These are phyloP conservation scores for Polypterus senegalus DNA, from an alignment of 2,113 vertebrate genomes.

Conservation along the genomic window DNA sequence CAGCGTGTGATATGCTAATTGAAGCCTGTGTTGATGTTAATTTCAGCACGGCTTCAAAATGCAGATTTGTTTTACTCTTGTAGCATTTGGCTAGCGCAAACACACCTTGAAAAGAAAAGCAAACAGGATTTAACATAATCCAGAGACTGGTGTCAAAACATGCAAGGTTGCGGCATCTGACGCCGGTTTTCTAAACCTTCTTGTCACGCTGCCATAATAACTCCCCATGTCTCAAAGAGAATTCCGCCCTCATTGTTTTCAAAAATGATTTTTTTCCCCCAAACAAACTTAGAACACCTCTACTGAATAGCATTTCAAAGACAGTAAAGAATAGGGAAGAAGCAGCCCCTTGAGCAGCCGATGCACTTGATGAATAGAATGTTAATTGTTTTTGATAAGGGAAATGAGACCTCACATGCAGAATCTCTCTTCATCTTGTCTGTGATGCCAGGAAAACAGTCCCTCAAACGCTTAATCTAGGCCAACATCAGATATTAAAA, in stretches of 20 bases:
- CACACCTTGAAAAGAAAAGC: not conserved
- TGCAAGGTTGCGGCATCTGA: not conserved
- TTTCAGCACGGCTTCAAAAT: no score
- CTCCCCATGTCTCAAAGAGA: no score
- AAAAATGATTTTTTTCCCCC: no score
- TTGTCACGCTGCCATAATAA: no score
- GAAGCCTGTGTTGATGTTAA: no score
- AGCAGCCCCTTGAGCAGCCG: constrained; percentile 4
- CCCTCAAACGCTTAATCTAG: constrained; percentile 25
- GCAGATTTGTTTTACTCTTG: no score
- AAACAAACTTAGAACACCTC: no score
- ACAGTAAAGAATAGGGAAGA: not conserved
- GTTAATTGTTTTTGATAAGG: constrained; percentile 10
- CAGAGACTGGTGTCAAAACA: not conserved
- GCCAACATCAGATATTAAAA: constrained; percentile 44
- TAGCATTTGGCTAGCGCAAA: no score
- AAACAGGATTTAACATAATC: not conserved
- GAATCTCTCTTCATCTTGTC: constrained; percentile 12
- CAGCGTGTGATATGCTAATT: no score
- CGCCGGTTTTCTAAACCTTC: no score
- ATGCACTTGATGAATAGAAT: constrained; percentile 11
- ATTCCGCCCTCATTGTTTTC: no score
- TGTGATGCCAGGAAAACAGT: constrained; percentile 13
- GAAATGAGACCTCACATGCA: constrained; percentile 1
- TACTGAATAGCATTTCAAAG: no score